Evolutionary conservation across 2,888 invertebrate genomes (phyloP).

Genomic region (Protodeltote pygarga): DNA sequence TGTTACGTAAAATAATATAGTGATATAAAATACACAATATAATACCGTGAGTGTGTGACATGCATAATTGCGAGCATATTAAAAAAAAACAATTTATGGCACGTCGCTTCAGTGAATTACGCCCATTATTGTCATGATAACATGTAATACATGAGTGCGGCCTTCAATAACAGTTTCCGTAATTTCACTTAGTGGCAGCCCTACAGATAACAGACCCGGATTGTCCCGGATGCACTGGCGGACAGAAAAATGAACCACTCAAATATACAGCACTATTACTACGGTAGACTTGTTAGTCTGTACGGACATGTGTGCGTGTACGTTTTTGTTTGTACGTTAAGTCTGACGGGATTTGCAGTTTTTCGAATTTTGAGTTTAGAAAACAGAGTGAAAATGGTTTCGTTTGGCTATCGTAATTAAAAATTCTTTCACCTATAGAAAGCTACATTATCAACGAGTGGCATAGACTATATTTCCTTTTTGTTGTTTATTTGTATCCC

Average conservation of each 20-base stretch:
- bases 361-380: slow-evolving; percentile 3
- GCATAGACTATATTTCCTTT: no score
- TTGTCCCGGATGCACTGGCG: slow-evolving; percentile 44
- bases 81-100: slow-evolving; percentile 1
- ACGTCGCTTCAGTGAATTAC: neutral
- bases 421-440: no score
- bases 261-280: slow-evolving; percentile 35
- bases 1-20: no score
- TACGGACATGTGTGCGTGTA: slow-evolving; percentile 2
- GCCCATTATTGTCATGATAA: slow-evolving; percentile 1
- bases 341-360: slow-evolving; percentile 1
- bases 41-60: slow-evolving; percentile 1
- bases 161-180: neutral
- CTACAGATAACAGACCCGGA: slow-evolving; percentile 39
- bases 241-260: slow-evolving; percentile 46
- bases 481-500: no score
- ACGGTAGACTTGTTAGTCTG: slow-evolving; percentile 21
- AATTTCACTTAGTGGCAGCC: slow-evolving; percentile 30
- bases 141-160: slow-evolving; percentile 5
- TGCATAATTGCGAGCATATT: neutral
- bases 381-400: slow-evolving; percentile 4
- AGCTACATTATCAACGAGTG: no score
- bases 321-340: slow-evolving; percentile 10
- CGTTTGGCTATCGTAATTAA: no score
- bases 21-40: neutral